Percentiles rank a stretch among this genome's conserved stretches.
Evolutionary conservation across 1,140 invertebrate species (phyloP).

Genomic region (Plodia interpunctella): DNA sequence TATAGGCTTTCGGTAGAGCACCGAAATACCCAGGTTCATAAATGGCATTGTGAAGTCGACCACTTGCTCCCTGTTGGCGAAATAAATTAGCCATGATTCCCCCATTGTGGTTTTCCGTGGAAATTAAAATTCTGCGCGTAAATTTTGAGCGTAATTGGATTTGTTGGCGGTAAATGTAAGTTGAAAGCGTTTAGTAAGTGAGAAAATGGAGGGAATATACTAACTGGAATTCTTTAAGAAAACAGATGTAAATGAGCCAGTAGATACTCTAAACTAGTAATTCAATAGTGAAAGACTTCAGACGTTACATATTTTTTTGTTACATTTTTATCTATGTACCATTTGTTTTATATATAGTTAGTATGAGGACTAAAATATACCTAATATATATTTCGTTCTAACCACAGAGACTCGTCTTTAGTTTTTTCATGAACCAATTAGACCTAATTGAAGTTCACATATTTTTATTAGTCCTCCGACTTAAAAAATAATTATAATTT

Average conservation of each 20-base stretch:
- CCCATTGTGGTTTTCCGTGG: background rate
- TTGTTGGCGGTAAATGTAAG: background rate
- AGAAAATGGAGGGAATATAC: background rate
- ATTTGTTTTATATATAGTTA: no score
- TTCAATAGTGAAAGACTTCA: no score
- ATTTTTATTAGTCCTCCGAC: no score
- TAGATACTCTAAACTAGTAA: no score
- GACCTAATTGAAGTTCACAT: no score
- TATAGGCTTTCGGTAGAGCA: slow-evolving; percentile 93
- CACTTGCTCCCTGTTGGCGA: slow-evolving; percentile 79
- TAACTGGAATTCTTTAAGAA: background rate
- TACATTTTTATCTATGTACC: no score
- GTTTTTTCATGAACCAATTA: no score
- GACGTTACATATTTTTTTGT: no score
- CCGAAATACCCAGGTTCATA: slow-evolving; percentile 96
- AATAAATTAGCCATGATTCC: background rate
- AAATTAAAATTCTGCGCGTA: background rate
- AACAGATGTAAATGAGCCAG: background rate
- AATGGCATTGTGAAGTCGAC: slow-evolving; percentile 98
- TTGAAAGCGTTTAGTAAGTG: background rate
- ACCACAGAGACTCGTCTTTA: no score
- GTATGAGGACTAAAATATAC: no score
- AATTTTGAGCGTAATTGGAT: background rate
- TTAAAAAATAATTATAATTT: slow-evolving; percentile 10
- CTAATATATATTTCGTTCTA: no score